phyloP scores from a whole-genome alignment of 2,113 vertebrate species.

The Thunnus thynnus region DNA sequence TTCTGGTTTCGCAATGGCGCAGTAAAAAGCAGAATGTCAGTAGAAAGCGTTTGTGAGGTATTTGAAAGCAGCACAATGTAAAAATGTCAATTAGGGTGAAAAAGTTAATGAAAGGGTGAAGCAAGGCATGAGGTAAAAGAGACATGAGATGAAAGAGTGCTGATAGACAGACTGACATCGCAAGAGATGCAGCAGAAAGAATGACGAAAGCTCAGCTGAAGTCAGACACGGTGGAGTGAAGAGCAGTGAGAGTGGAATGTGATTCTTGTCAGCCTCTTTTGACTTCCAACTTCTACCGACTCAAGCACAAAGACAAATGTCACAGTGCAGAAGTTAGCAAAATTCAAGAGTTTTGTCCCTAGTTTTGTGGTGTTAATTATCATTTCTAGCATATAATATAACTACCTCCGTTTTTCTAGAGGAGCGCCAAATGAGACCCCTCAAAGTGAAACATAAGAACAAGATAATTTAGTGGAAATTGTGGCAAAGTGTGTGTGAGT shows the following conservation, averaged over 20 bases:
- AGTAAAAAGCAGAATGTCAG: slow-evolving; percentile 26
- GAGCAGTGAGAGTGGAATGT: slow-evolving; percentile 35
- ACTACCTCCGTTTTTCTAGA: background rate
- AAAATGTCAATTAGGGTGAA: slow-evolving; percentile 46
- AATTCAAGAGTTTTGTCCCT: slow-evolving; percentile 17
- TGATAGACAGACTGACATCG: slow-evolving; percentile 52
- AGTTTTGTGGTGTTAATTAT: slow-evolving; percentile 23
- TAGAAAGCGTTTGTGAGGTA: slow-evolving; percentile 38
- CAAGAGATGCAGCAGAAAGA: slow-evolving; percentile 35
- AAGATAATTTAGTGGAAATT: slow-evolving; percentile 29
- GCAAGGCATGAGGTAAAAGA: slow-evolving; percentile 43
- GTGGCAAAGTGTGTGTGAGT: slow-evolving; percentile 18
- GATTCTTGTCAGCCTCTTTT: slow-evolving; percentile 52
- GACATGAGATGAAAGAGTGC: slow-evolving; percentile 49
- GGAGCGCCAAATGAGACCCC: slow-evolving; percentile 2
- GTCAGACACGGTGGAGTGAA: slow-evolving; percentile 37
- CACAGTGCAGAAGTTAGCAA: slow-evolving; percentile 24
- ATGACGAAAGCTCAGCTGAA: slow-evolving; percentile 62
- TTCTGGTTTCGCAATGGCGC: background rate
- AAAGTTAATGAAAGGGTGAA: slow-evolving; percentile 64
- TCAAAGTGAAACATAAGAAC: slow-evolving; percentile 24
- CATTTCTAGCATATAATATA: background rate
- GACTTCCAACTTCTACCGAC: slow-evolving; percentile 44
- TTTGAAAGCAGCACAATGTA: slow-evolving; percentile 41
- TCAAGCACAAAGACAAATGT: slow-evolving; percentile 42